These are phyloP conservation scores for Tapera naevia DNA, from an alignment of 2,797 vertebrate genomes.

Conservation along the genomic window DNA sequence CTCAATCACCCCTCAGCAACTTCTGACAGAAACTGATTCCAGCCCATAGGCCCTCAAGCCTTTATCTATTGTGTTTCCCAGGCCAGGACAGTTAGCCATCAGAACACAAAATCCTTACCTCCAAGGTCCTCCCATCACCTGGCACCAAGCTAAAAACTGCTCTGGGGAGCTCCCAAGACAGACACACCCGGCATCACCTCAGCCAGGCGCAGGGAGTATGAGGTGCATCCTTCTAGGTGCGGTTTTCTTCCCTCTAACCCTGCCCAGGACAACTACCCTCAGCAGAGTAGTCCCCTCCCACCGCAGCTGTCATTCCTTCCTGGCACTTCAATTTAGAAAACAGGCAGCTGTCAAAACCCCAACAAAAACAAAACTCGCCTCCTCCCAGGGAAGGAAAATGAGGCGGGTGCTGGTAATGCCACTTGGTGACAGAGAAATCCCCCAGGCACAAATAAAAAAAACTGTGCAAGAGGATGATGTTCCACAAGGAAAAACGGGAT, in stretches of 20 bases:
- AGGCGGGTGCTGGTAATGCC: background rate
- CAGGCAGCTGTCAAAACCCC: background rate
- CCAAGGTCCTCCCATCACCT: background rate
- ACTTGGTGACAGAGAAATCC: background rate
- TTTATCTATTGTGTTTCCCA: background rate
- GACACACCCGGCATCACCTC: background rate
- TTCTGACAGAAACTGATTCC: background rate
- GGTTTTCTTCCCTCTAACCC: background rate
- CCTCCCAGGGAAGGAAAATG: background rate
- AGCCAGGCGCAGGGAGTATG: background rate
- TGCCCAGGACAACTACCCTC: background rate
- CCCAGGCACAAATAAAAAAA: background rate
- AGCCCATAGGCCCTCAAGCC: fast-evolving
- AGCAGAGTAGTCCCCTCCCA: fast-evolving
- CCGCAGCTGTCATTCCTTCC: fast-evolving
- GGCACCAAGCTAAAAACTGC: background rate
- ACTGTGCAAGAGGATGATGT: fast-evolving
- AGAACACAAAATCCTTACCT: background rate
- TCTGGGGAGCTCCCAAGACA: background rate
- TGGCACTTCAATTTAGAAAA: background rate
- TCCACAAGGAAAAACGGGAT: background rate
- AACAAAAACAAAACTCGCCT: background rate
- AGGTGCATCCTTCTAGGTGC: background rate
- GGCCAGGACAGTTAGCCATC: fast-evolving
- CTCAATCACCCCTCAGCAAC: background rate